Conservation (phyloP, 2,113 vertebrate genomes). For the Taurulus bubalis region DNA sequence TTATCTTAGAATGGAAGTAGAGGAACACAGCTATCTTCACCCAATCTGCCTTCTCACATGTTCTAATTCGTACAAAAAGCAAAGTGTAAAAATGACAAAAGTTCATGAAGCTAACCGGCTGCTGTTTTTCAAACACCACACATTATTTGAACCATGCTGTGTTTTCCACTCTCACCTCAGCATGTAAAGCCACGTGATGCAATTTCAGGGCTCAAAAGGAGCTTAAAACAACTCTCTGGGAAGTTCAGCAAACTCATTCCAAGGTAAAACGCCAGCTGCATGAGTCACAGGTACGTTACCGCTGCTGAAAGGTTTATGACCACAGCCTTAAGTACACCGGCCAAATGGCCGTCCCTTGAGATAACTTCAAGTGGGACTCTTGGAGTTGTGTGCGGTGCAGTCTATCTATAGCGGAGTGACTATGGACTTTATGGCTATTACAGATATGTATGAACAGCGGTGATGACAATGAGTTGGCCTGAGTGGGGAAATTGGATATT, state of each 20-base stretch:
- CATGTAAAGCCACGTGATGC: slow-evolving; percentile 4
- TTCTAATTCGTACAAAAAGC: background rate
- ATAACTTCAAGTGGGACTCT: slow-evolving; percentile 51
- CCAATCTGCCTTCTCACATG: background rate
- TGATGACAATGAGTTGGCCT: slow-evolving; percentile 57
- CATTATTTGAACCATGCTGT: slow-evolving; percentile 11
- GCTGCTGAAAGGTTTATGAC: slow-evolving; percentile 16
- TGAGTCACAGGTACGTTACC: slow-evolving; percentile 23
- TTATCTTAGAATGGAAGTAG: background rate
- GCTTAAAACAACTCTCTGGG: slow-evolving; percentile 33
- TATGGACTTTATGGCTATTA: slow-evolving; percentile 58
- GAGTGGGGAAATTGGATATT: slow-evolving; percentile 70
- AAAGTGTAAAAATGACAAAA: background rate
- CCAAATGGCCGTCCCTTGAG: slow-evolving; percentile 25
- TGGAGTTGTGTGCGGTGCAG: slow-evolving; percentile 47
- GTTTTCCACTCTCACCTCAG: background rate
- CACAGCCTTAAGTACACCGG: slow-evolving; percentile 15
- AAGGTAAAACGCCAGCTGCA: slow-evolving; percentile 9
- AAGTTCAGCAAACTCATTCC: slow-evolving; percentile 16
- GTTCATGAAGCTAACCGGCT: background rate
- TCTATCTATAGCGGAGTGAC: slow-evolving; percentile 58
- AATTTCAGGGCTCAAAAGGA: slow-evolving; percentile 4
- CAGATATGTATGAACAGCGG: slow-evolving; percentile 63
- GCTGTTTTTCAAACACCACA: too few species aligned
- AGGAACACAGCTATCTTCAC: too few species aligned